Conservation (phyloP, 2,113 vertebrate species). For the Tursiops truncatus region DNA sequence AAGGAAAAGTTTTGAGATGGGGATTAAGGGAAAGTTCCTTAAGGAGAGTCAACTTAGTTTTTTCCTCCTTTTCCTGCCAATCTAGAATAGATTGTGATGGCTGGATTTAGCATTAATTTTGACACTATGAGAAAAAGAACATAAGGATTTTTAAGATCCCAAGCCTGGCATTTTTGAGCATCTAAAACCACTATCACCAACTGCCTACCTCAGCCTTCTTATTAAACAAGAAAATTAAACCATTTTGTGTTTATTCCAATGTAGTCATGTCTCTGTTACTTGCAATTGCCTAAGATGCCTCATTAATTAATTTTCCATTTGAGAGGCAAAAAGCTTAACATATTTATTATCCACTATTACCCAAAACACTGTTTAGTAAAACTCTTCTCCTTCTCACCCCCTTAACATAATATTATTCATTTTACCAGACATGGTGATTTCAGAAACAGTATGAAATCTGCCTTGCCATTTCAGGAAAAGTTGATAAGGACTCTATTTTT, state of each 20-base stretch:
- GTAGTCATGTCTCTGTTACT: neutral
- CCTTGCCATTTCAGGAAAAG: neutral
- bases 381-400: neutral
- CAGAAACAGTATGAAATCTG: neutral
- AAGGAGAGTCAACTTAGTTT: neutral
- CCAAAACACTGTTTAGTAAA: constrained; percentile 1
- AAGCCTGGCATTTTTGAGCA: neutral
- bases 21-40: neutral
- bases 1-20: neutral
- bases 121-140: neutral
- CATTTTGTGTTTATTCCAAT: neutral
- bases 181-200: neutral
- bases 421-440: neutral
- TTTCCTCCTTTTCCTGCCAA: neutral
- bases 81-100: neutral
- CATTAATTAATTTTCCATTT: neutral
- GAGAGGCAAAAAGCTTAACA: neutral
- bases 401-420: neutral
- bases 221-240: neutral
- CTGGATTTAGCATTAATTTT: neutral
- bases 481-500: neutral
- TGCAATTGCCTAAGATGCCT: neutral
- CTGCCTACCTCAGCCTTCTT: neutral
- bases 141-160: neutral
- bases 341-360: neutral